Evolutionary conservation across 2,888 invertebrate species (phyloP), one percentile per base, ranked within the genome.

Genomic region (Epirrita christyi): DNA sequence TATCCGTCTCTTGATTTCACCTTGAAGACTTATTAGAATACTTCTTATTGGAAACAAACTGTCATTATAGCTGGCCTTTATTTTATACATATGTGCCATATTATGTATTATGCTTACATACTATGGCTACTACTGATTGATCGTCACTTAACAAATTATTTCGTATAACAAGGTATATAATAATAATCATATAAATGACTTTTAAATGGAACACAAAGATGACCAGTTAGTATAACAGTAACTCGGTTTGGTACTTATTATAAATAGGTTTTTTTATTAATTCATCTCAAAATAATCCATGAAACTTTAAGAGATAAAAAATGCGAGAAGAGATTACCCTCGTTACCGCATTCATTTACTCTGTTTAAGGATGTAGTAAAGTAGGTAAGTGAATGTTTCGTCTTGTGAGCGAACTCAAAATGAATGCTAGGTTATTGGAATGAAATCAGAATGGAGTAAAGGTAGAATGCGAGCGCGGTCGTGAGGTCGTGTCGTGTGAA

Each of bases 371-470:
- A 51, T 57, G 32, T 38, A 54, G 59, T 61, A 52, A 57, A 59
- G 56, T 56, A 64, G 57, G 55, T 61, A 66, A 80, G 80, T 79
- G 80, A 84, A 78, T 70, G 79, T 74, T 68, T 64, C 61, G 59
- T 66, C 61, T 43, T 44, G 50, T 40, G 50, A 57, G 47, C 34
- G 50, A 59, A 47, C 48, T 53, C 32, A 58, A 60, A 71, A 70
- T 72, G 67, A 75, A 71, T 72, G 75, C 65, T 67, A 68, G 8
- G 32, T 66, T 71, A 83, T 80, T 81, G 78, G 76, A 86, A 81
- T 80, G 76, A 81, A 84, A 84, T 80, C 82, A 84, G 83, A 81
- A 80, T 80, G 75, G 80, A 84, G 81, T 78, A 80, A 78, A 75
- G 71, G 66, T 66, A 72, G 82, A 86, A 81, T 78, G 81, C 76